These are phyloP conservation scores for Pollenia amentaria DNA, from an alignment of 2,888 invertebrate genomes.

Conservation along the genomic window DNA sequence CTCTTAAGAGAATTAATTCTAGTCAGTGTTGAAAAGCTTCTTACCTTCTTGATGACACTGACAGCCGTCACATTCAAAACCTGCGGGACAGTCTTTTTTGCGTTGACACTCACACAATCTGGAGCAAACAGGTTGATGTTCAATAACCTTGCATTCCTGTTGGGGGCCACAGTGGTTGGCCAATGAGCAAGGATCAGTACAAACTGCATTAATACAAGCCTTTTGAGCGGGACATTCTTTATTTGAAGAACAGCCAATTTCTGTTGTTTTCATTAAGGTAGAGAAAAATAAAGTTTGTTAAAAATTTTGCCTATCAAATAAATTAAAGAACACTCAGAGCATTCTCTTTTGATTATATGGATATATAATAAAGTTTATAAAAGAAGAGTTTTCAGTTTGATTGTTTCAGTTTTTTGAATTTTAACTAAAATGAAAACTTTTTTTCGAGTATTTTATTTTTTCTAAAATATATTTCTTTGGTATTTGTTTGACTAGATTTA, in stretches of 20 bases:
- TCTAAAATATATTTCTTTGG: conserved; percentile 43
- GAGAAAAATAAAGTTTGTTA: conserved; percentile 36
- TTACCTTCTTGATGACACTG: conserved; percentile 87
- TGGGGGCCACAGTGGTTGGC: conserved; percentile 90
- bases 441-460: conserved; percentile 17
- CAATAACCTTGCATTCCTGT: conserved; percentile 92
- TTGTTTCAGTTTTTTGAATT: conserved; percentile 59
- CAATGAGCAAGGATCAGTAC: conserved; percentile 92
- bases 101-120: conserved; percentile 88
- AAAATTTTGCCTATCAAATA: conserved; percentile 22
- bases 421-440: conserved; percentile 66
- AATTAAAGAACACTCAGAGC: conserved; percentile 60
- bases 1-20: no score
- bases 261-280: conserved; percentile 84
- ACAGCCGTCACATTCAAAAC: conserved; percentile 89
- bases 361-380: conserved; percentile 59
- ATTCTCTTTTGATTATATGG: conserved; percentile 56
- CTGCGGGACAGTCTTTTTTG: conserved; percentile 87
- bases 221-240: conserved; percentile 91
- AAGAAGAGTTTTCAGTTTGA: conserved; percentile 56
- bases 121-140: conserved; percentile 93
- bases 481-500: conserved; percentile 49
- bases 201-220: conserved; percentile 91
- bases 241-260: conserved; percentile 91
- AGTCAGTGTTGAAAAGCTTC: conserved; percentile 77